Conservation (phyloP, 2,888 invertebrate species). For the Cephus pulcher region DNA sequence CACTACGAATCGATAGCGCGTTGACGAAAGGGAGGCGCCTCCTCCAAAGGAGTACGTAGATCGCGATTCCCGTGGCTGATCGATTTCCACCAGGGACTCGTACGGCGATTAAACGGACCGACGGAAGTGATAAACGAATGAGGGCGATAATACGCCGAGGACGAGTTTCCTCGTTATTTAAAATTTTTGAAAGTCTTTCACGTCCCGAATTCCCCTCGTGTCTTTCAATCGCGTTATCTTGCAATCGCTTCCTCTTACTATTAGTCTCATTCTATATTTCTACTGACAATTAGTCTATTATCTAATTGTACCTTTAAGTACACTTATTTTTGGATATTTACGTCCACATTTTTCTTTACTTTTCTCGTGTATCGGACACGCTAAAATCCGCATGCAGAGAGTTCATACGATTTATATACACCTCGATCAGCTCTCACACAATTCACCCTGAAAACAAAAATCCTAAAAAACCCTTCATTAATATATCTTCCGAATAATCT, state of each 20-base stretch:
- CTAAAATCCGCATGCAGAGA: conserved; percentile 48
- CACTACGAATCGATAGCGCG: neutral
- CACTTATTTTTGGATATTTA: neutral
- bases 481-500: neutral
- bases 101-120: neutral
- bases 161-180: neutral
- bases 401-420: neutral
- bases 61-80: neutral
- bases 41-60: neutral
- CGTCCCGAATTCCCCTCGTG: conserved; percentile 45
- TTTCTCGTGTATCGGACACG: conserved; percentile 54
- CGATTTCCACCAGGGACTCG: neutral
- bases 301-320: neutral
- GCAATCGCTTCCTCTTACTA: conserved; percentile 42
- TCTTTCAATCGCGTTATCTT: conserved; percentile 53
- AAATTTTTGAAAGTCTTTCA: conserved; percentile 4
- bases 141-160: neutral
- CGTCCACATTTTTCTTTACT: conserved; percentile 25
- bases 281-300: neutral
- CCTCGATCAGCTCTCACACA: neutral
- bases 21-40: neutral
- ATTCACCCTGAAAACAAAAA: conserved; percentile 2
- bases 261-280: conserved; percentile 1
- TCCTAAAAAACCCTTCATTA: conserved; percentile 26
- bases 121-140: conserved; percentile 1